Conservation (phyloP, 2,888 invertebrate genomes). For the Himalopsyche kuldschensis region DNA sequence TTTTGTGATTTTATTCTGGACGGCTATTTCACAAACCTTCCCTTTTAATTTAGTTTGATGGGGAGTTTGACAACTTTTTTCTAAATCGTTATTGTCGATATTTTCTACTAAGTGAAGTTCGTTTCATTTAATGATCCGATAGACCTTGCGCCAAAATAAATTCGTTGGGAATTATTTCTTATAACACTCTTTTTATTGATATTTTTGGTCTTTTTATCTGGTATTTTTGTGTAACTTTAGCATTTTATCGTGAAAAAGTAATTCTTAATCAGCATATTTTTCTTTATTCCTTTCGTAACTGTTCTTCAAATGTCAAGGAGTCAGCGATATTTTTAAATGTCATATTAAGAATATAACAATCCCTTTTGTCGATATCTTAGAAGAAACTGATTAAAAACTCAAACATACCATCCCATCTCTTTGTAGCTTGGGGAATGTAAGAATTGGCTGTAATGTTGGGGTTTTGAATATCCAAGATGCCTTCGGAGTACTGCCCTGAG, state of each 20-base stretch:
- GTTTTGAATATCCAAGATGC: slow-evolving; percentile 45
- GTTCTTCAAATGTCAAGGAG: background rate
- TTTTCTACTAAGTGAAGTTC: background rate
- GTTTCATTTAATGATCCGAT: background rate
- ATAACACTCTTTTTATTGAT: background rate
- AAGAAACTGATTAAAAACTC: background rate
- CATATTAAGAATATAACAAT: background rate
- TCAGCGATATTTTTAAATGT: too few relatives aligned
- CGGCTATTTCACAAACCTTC: too few relatives aligned
- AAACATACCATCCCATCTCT: slow-evolving; percentile 39
- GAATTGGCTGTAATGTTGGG: slow-evolving; percentile 25
- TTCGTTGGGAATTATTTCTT: background rate
- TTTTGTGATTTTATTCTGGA: too few relatives aligned
- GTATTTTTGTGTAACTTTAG: background rate
- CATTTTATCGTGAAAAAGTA: background rate
- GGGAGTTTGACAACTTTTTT: background rate
- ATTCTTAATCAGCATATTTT: background rate
- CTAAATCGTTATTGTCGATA: background rate
- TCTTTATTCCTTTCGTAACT: background rate
- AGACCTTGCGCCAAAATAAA: background rate
- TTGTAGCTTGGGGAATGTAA: slow-evolving; percentile 23
- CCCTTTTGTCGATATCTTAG: too few relatives aligned
- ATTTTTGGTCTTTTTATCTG: too few relatives aligned
- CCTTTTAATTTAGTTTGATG: background rate
- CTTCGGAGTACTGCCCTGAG: slow-evolving; percentile 59